Evolutionary conservation across 2,888 invertebrate genomes (phyloP).

Genomic region (Ceriagrion tenellum): DNA sequence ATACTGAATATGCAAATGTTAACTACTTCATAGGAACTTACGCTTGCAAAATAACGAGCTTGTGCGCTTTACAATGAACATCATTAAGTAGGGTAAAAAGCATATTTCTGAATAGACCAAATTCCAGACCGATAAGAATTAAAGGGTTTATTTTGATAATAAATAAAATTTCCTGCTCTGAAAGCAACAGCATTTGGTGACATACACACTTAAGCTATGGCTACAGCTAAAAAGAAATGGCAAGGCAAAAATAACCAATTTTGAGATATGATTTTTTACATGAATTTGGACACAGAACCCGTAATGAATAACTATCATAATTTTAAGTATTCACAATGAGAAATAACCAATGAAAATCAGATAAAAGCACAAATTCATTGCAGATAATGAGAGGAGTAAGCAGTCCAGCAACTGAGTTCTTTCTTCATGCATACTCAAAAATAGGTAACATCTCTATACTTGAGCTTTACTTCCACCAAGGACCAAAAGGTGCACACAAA

Average conservation of each 20-base stretch:
- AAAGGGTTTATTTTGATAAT: background rate
- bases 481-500: slow-evolving; percentile 22
- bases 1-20: slow-evolving; percentile 53
- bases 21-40: slow-evolving; percentile 61
- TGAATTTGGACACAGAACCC: background rate
- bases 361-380: background rate
- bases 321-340: background rate
- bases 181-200: background rate
- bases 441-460: background rate
- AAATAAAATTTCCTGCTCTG: background rate
- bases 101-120: background rate
- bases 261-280: background rate
- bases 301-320: background rate
- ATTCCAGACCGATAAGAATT: background rate
- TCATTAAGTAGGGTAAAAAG: background rate
- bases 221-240: background rate
- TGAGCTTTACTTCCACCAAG: slow-evolving; percentile 8
- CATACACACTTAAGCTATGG: background rate
- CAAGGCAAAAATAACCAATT: background rate
- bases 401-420: slow-evolving; percentile 30
- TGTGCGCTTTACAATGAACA: slow-evolving; percentile 49
- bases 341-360: background rate
- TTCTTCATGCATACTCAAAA: slow-evolving; percentile 52
- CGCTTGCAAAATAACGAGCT: slow-evolving; percentile 34
- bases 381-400: background rate